Percentiles rank a stretch among this genome's conserved stretches.
phyloP scores from a whole-genome alignment of 2,113 vertebrate species.

The Cynopterus brachyotis region DNA sequence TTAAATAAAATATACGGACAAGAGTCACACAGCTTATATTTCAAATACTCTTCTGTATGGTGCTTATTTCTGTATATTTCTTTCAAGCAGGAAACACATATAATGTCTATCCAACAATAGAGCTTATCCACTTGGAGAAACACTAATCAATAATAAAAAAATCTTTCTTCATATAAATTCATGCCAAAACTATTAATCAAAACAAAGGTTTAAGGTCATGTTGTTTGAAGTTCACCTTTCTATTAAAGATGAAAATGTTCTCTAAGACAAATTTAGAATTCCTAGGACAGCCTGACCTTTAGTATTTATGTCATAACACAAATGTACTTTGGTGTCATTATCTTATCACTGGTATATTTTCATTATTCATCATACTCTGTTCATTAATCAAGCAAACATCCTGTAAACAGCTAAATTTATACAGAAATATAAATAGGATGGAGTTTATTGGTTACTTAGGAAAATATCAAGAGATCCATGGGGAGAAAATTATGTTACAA shows the following conservation, averaged over 20 bases:
- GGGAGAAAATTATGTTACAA: slow-evolving; percentile 56
- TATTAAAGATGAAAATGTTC: slow-evolving; percentile 31
- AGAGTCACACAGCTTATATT: neutral
- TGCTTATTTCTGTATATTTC: neutral
- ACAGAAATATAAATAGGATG: slow-evolving; percentile 67
- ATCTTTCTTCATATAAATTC: slow-evolving; percentile 1
- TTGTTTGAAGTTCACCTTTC: slow-evolving; percentile 70
- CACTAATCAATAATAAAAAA: slow-evolving; percentile 43
- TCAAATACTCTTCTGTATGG: neutral
- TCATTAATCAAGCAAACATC: slow-evolving; percentile 68
- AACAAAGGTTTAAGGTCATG: slow-evolving; percentile 60
- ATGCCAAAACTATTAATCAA: slow-evolving; percentile 30
- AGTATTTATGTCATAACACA: slow-evolving; percentile 22
- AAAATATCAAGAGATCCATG: slow-evolving; percentile 46
- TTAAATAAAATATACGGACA: neutral
- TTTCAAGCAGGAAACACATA: slow-evolving; percentile 5
- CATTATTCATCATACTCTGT: slow-evolving; percentile 31
- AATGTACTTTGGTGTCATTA: slow-evolving; percentile 49
- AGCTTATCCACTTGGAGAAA: neutral
- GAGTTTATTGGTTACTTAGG: slow-evolving; percentile 51
- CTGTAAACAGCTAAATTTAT: slow-evolving; percentile 69
- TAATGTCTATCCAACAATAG: slow-evolving; percentile 8
- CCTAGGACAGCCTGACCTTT: slow-evolving; percentile 60
- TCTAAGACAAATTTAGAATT: slow-evolving; percentile 73
- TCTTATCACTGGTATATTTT: slow-evolving; percentile 57